Evolutionary conservation across 23 tunicate genomes (phyloP).

Genomic region (Oikopleura dioica): DNA sequence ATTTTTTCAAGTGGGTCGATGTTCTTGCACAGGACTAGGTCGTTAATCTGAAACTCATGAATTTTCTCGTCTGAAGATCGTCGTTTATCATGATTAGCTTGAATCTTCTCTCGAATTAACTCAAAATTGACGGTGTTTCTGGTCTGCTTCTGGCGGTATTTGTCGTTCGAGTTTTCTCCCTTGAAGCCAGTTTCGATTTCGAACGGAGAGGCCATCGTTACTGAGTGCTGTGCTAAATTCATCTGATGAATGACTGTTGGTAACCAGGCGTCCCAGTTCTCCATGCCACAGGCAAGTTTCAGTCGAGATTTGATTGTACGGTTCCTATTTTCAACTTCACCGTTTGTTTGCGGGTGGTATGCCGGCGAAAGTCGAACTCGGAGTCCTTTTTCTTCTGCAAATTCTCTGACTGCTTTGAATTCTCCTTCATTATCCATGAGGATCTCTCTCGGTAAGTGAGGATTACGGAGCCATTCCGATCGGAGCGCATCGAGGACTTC

Average conservation of each 20-base stretch:
- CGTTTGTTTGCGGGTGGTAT: constrained; percentile 8
- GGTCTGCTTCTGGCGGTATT: no score
- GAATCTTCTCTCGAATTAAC: no score
- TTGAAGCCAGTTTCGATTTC: constrained; percentile 12
- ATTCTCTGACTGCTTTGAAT: neutral
- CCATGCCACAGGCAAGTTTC: neutral
- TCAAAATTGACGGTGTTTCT: no score
- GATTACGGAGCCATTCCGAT: neutral
- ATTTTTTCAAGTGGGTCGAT: no score
- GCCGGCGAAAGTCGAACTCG: neutral
- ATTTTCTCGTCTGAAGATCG: no score
- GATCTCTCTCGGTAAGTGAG: neutral
- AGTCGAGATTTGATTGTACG: neutral
- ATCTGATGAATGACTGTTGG: neutral
- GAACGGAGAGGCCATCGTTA: neutral
- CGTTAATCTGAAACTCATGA: no score
- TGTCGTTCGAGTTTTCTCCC: no score
- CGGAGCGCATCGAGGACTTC: neutral
- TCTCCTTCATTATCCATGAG: neutral
- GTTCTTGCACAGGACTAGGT: no score
- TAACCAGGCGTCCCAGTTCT: neutral
- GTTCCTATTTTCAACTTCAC: neutral
- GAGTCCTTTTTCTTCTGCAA: neutral
- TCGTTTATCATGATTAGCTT: no score
- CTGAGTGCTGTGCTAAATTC: neutral